A percentile compares a stretch with the other conserved stretches of the same genome.
phyloP scores from a whole-genome alignment of 2,888 invertebrate species.

The Temnothorax rugatulus region DNA sequence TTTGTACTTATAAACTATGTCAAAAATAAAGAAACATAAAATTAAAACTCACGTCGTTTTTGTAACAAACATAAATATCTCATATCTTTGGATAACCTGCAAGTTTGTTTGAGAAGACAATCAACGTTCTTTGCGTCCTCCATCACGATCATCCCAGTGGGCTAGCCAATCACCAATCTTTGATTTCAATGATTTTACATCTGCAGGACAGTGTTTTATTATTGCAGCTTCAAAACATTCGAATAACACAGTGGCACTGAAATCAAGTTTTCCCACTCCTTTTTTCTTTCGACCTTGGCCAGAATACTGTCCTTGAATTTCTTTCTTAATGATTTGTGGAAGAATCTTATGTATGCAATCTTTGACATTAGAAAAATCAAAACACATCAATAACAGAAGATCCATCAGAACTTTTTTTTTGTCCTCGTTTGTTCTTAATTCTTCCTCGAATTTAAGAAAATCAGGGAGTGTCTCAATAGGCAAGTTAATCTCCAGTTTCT shows the following conservation, averaged over 20 bases:
- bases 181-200: not conserved
- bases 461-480: not conserved
- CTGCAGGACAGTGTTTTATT: not conserved
- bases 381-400: not conserved
- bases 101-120: no score
- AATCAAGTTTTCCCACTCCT: not conserved
- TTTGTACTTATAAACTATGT: no score
- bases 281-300: slow-evolving; percentile 14
- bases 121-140: not conserved
- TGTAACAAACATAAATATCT: no score
- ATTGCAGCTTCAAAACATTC: slow-evolving; percentile 1
- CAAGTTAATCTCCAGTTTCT: not conserved
- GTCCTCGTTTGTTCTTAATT: not conserved
- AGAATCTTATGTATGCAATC: not conserved
- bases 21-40: no score
- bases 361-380: not conserved
- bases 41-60: no score
- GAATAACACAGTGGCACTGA: not conserved
- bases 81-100: no score
- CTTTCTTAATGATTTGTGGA: not conserved
- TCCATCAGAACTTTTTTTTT: not conserved
- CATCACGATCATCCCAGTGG: slow-evolving; percentile 5
- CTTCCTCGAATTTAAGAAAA: not conserved
- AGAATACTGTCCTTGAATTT: not conserved
- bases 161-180: not conserved